A percentile compares a stretch with the other conserved stretches of the same genome.
Evolutionary conservation across 2,888 invertebrate genomes (phyloP).

Genomic region (Copidosoma aretas): DNA sequence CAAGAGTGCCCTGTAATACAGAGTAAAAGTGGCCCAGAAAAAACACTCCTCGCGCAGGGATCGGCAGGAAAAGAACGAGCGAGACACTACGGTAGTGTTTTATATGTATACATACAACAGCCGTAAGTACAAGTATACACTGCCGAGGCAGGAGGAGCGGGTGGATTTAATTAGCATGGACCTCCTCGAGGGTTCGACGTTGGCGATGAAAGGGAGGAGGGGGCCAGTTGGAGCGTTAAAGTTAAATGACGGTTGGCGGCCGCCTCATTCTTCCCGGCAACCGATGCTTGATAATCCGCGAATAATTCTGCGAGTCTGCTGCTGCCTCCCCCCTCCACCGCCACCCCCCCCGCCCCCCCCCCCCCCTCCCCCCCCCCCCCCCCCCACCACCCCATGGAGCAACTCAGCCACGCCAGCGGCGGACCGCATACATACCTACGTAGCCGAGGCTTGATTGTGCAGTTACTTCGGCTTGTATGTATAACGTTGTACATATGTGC

Average conservation of each 20-base stretch:
- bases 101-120: too few relatives aligned
- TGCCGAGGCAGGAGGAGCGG: conserved; percentile 30
- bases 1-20: conserved; percentile 14
- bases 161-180: conserved; percentile 62
- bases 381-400: conserved; percentile 54
- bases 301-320: not conserved
- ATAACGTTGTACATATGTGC: too few relatives aligned
- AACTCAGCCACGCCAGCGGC: conserved; percentile 50
- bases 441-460: conserved; percentile 57
- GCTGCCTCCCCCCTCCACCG: not conserved
- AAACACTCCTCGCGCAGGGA: conserved; percentile 8
- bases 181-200: conserved; percentile 50
- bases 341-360: not conserved
- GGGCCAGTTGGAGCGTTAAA: conserved; percentile 60
- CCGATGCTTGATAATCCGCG: conserved; percentile 62
- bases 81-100: not conserved
- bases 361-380: conserved; percentile 11
- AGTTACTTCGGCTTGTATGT: conserved; percentile 52
- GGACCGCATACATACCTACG: conserved; percentile 22
- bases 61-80: conserved; percentile 28
- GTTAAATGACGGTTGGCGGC: conserved; percentile 63
- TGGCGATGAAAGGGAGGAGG: conserved; percentile 39
- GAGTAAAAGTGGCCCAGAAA: conserved; percentile 15
- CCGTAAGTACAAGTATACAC: too few relatives aligned
- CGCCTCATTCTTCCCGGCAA: conserved; percentile 63